Conservation (phyloP, 2,888 invertebrate species). For the Athripsodes cinereus region DNA sequence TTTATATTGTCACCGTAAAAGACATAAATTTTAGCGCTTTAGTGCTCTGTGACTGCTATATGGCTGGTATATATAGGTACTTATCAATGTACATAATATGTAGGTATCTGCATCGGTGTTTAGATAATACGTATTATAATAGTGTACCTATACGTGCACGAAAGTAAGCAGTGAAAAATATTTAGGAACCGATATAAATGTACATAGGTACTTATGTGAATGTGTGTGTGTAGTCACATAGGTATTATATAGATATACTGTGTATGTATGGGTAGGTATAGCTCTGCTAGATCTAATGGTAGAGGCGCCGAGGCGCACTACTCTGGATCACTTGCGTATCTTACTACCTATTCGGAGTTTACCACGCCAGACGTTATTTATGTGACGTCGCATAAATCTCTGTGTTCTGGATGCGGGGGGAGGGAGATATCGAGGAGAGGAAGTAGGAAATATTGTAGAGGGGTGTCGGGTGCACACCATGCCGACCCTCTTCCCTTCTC, state of each 20-base stretch:
- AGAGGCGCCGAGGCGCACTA: background rate
- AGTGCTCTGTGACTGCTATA: too few species aligned
- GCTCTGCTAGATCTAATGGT: background rate
- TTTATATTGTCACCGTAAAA: too few species aligned
- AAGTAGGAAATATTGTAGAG: constrained; percentile 1
- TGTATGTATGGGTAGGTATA: background rate
- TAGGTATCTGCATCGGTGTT: too few species aligned
- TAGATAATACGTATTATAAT: too few species aligned
- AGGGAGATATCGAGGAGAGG: constrained; percentile 4
- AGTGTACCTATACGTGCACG: background rate
- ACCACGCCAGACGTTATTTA: constrained; percentile 26
- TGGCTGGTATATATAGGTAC: too few species aligned
- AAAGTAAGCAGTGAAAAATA: background rate
- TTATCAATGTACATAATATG: too few species aligned
- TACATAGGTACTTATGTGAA: background rate
- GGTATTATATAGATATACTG: background rate
- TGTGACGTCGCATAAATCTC: constrained; percentile 28
- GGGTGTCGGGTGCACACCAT: background rate
- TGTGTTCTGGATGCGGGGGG: background rate
- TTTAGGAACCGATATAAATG: background rate
- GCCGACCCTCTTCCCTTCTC: background rate
- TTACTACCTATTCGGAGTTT: constrained; percentile 26
- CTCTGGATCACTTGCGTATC: constrained; percentile 10
- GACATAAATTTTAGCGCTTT: too few species aligned
- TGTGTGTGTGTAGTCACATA: background rate